A percentile compares a stretch with the other conserved stretches of the same genome.
These are phyloP conservation scores for Brachystomella parvula DNA, from an alignment of 1,140 invertebrate species.

Conservation along the genomic window DNA sequence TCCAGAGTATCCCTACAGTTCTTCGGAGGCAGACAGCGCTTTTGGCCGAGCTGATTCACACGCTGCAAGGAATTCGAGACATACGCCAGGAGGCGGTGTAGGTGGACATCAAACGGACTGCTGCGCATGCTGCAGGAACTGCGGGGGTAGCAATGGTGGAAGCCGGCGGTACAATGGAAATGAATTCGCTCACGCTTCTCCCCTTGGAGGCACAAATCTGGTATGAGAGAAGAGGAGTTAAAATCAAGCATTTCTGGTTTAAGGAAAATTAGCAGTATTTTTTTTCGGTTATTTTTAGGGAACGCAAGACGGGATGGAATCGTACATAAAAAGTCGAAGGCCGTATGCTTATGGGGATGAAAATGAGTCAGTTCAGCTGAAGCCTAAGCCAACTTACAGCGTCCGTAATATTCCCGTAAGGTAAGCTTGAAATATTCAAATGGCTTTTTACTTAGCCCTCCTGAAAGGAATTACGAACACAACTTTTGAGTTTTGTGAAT, in stretches of 20 bases:
- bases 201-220: background rate
- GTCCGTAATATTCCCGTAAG: constrained; percentile 1
- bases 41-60: background rate
- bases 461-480: no score
- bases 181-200: no score
- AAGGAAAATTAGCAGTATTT: no score
- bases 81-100: background rate
- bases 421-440: background rate
- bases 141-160: background rate
- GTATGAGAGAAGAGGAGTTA: no score
- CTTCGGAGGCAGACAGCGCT: background rate
- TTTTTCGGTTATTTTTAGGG: background rate
- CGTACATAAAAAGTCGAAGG: background rate
- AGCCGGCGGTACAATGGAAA: no score
- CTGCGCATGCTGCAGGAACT: background rate
- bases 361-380: background rate
- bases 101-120: background rate
- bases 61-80: background rate
- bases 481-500: no score
- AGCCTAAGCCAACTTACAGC: background rate
- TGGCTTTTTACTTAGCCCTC: no score
- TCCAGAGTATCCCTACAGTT: background rate
- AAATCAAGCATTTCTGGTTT: no score
- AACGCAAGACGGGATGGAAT: background rate
- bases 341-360: background rate